Conservation (phyloP, 2,888 invertebrate genomes). For the Leptinotarsa rubiginosa region DNA sequence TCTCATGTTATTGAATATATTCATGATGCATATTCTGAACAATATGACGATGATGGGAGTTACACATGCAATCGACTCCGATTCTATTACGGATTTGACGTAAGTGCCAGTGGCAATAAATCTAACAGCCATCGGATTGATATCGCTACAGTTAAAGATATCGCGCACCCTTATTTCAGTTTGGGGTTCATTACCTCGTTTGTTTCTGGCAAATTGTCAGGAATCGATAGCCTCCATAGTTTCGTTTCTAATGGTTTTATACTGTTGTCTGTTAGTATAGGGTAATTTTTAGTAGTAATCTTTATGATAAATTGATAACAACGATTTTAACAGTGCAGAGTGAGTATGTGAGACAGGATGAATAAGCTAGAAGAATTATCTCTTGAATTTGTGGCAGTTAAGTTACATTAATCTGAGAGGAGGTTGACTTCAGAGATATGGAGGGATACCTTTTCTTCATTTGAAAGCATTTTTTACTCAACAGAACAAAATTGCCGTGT, state of each 20-base stretch:
- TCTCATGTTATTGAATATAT: constrained; percentile 11
- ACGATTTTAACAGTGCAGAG: not conserved
- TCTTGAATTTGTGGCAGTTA: too few species aligned
- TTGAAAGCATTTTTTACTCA: too few species aligned
- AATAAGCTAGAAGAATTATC: too few species aligned
- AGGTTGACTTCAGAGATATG: too few species aligned
- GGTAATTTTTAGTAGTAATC: too few species aligned
- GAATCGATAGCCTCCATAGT: constrained; percentile 1
- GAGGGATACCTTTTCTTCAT: too few species aligned
- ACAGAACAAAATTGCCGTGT: too few species aligned
- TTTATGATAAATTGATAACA: not conserved
- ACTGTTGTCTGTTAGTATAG: not conserved
- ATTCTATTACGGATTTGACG: constrained; percentile 1
- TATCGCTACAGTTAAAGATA: constrained; percentile 10
- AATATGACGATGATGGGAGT: constrained; percentile 10
- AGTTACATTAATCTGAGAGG: too few species aligned
- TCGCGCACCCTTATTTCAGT: constrained; percentile 1
- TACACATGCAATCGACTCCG: constrained; percentile 15
- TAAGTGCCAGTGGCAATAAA: constrained; percentile 13
- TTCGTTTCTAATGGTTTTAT: not conserved
- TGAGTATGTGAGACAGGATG: too few species aligned
- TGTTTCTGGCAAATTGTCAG: constrained; percentile 13
- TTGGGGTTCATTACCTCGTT: constrained; percentile 14
- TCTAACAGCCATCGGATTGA: constrained; percentile 16
- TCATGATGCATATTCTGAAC: constrained; percentile 6